phyloP scores from a whole-genome alignment of 1,140 invertebrate species.

The Pseudomyrmex sp. region DNA sequence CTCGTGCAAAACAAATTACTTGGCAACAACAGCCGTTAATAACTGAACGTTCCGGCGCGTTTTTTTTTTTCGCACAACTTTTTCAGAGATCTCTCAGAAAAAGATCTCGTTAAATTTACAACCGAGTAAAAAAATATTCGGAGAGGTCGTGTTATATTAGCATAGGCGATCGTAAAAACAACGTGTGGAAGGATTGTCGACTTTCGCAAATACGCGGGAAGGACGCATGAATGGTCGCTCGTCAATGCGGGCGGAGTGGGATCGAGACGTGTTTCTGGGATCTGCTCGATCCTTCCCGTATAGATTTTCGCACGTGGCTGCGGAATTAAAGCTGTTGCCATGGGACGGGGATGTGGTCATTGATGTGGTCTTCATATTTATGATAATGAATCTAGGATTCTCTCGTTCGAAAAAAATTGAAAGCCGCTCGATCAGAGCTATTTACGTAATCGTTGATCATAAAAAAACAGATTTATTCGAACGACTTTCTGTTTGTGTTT shows the following conservation, averaged over 20 bases:
- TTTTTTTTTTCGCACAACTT: conserved; percentile 36
- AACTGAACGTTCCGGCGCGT: neutral
- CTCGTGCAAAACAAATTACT: neutral
- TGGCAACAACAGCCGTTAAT: neutral
- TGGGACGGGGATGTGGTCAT: neutral
- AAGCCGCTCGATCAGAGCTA: neutral
- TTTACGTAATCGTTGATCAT: neutral
- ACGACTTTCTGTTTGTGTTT: neutral
- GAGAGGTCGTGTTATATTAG: neutral
- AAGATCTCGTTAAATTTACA: neutral
- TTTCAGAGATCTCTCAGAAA: neutral
- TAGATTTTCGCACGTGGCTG: neutral
- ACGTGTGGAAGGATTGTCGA: neutral
- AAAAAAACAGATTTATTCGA: neutral
- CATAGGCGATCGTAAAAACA: neutral
- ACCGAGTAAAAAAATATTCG: too few relatives aligned
- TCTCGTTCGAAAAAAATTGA: neutral
- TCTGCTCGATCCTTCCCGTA: neutral
- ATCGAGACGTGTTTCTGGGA: neutral
- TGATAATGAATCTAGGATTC: neutral
- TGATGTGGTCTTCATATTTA: neutral
- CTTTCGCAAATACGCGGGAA: conserved; percentile 15
- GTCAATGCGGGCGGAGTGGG: neutral
- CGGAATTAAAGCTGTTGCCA: neutral
- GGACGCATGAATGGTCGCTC: conserved; percentile 9